These are phyloP conservation scores for Drosophila pseudoobscura DNA, from an alignment of 1,140 invertebrate species.

Conservation along the genomic window DNA sequence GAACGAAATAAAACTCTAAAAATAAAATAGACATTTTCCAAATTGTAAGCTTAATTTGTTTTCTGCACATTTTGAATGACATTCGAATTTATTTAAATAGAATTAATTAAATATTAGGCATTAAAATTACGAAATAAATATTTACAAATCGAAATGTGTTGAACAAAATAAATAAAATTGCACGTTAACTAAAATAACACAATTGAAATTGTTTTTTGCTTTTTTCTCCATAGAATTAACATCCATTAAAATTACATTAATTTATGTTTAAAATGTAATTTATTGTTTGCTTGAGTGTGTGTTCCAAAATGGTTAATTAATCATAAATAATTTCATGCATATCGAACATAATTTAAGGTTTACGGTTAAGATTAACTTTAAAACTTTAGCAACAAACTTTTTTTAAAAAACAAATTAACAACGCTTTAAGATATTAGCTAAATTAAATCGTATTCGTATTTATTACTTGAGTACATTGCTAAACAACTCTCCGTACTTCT, in stretches of 20 bases:
- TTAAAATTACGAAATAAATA: slow-evolving; percentile 71
- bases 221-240: slow-evolving; percentile 25
- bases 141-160: slow-evolving; percentile 71
- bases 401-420: slow-evolving; percentile 79
- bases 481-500: slow-evolving; percentile 27
- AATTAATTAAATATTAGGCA: slow-evolving; percentile 48
- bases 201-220: slow-evolving; percentile 55
- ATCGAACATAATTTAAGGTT: slow-evolving; percentile 47
- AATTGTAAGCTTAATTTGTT: slow-evolving; percentile 39
- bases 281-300: slow-evolving; percentile 33
- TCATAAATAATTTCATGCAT: slow-evolving; percentile 50
- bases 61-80: slow-evolving; percentile 78
- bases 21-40: slow-evolving; percentile 2
- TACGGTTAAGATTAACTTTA: slow-evolving; percentile 57
- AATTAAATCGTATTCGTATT: slow-evolving; percentile 48
- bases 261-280: slow-evolving; percentile 15
- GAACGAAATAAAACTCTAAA: too few relatives aligned
- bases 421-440: slow-evolving; percentile 69
- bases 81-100: slow-evolving; percentile 69
- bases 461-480: slow-evolving; percentile 41
- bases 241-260: slow-evolving; percentile 33
- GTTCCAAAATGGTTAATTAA: slow-evolving; percentile 14
- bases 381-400: slow-evolving; percentile 78
- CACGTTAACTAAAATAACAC: slow-evolving; percentile 74
- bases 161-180: slow-evolving; percentile 77